These are phyloP conservation scores for Drosophila paranaensis DNA, from an alignment of 2,888 invertebrate genomes.

Conservation along the genomic window DNA sequence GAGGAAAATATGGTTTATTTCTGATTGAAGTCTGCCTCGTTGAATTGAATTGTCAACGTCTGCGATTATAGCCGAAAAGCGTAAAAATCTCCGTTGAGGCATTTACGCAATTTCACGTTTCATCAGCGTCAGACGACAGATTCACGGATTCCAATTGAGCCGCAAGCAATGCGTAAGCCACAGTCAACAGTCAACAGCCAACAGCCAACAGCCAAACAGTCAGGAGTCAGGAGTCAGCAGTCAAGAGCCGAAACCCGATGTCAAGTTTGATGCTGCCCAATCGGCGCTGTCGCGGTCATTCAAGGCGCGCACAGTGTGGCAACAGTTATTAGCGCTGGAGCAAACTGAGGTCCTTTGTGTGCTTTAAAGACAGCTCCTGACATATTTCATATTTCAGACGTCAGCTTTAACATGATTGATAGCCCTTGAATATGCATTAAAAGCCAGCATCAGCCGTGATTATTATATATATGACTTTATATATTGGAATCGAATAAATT, in stretches of 20 bases:
- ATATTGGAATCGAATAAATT: constrained; percentile 62
- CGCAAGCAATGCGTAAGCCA: constrained; percentile 24
- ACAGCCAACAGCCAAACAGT: neutral
- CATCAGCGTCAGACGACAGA: constrained; percentile 54
- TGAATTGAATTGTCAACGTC: constrained; percentile 39
- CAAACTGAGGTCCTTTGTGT: neutral
- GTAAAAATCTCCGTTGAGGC: constrained; percentile 22
- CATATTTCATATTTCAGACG: constrained; percentile 15
- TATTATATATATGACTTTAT: neutral
- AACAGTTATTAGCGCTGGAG: neutral
- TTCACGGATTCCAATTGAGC: constrained; percentile 26
- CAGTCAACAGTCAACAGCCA: neutral
- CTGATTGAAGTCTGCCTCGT: neutral
- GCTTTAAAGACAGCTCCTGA: neutral
- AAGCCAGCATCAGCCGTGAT: constrained; percentile 40
- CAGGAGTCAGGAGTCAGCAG: neutral
- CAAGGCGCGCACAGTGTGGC: constrained; percentile 25
- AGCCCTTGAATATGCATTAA: constrained; percentile 70
- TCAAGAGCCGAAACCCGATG: constrained; percentile 10
- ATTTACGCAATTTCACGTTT: constrained; percentile 61
- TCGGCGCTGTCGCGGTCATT: constrained; percentile 21
- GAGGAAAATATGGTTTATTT: too few species aligned
- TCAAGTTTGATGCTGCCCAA: constrained; percentile 32
- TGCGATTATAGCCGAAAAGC: constrained; percentile 17
- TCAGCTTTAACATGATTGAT: constrained; percentile 47